Percentiles rank a stretch among this genome's conserved stretches.
Conservation (phyloP, 2,888 invertebrate species). For the Cataglyphis cursor region DNA sequence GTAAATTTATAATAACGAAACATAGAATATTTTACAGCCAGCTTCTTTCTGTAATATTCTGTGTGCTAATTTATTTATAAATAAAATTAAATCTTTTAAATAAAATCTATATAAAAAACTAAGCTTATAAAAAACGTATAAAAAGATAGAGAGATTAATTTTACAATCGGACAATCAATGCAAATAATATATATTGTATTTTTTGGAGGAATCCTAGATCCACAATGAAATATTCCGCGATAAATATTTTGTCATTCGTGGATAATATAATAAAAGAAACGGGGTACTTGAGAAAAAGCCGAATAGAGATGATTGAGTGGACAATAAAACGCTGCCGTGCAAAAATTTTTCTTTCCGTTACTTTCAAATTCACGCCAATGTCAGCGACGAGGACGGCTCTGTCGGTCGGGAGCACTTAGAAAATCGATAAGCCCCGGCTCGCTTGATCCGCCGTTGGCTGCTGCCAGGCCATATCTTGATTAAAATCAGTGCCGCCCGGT, state of each 20-base stretch:
- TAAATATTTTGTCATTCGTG: neutral
- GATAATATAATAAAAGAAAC: neutral
- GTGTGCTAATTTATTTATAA: neutral
- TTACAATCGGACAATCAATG: neutral
- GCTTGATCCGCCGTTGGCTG: constrained; percentile 83
- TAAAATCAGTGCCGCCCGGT: constrained; percentile 85
- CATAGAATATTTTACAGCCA: neutral
- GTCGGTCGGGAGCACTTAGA: constrained; percentile 82
- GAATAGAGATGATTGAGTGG: neutral
- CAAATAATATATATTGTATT: neutral
- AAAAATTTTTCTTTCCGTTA: constrained; percentile 58
- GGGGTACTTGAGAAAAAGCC: constrained; percentile 3
- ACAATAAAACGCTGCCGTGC: constrained; percentile 44
- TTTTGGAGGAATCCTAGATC: neutral
- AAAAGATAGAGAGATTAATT: neutral
- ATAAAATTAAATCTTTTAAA: neutral
- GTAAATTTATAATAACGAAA: neutral
- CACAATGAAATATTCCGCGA: neutral
- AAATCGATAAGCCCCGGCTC: constrained; percentile 85
- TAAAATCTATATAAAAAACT: neutral
- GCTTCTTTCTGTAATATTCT: neutral
- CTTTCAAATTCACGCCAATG: constrained; percentile 74
- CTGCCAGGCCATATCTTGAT: constrained; percentile 86
- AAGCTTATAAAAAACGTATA: neutral
- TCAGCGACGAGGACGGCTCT: constrained; percentile 67